Base-by-base conservation (phyloP, 2,113 vertebrate species). In the Dicaeum eximium region DNA sequence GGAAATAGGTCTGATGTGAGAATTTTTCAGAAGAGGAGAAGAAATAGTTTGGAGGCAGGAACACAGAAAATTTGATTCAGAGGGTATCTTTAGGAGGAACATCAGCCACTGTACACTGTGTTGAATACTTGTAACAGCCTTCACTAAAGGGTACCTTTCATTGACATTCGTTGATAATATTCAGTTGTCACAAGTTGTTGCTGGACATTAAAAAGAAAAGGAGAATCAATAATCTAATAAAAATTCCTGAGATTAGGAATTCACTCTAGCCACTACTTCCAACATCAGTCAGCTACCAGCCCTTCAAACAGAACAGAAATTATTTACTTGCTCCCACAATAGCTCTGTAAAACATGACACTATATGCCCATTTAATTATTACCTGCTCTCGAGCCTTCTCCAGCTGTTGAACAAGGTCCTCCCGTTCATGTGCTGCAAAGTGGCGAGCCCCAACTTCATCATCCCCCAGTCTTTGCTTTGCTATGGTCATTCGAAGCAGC, bases 401-500 rank as follows among this genome's bases (percentile, higher is more conserved):
- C 92, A 99, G 22, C 91, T 99, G 99, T 60, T 97, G 98, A 57
- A 99, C 99, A 84, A 99, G 97, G 95, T 99, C 99, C 93, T 99
- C 99, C 12, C 99, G 98, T 42, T 99, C 99, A 10, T 99, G 99
- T 28, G 99, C 98, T 13, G 99, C 99, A 71, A 99, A 99, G 95
- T 99, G 98, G 13, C 99, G 98, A 37, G 98, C 95, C 1, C 99
- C 99, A 4, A 99, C 98, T 94, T 99, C 99, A 83, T 99, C 99
- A 16, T 99, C 99, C 45, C 99, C 99, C 10, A 99, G 98, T 79
- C 99, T 98, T 92, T 99, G 99, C 93, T 99, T 99, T 71, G 99
- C 99, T 88, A 99, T 99, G 31, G 99, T 99, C 99, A 99, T 99
- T 95, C 99, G 98, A 58, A 99, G 97, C 67, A 99, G 99, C 99